phyloP scores from a whole-genome alignment of 1,140 invertebrate genomes.

The Helicoverpa armigera region DNA sequence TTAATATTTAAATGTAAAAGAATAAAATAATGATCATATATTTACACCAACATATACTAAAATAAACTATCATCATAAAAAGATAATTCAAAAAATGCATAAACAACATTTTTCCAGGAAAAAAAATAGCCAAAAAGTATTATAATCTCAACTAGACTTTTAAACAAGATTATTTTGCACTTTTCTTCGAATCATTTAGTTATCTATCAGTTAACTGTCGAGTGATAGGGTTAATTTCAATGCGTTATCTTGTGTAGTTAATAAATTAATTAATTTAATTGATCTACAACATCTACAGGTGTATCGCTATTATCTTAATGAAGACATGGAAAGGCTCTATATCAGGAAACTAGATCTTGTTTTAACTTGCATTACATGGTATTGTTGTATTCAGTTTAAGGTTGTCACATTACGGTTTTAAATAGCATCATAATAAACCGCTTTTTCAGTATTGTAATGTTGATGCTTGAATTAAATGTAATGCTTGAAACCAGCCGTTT shows the following conservation, averaged over 20 bases:
- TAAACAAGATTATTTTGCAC: neutral
- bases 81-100: conserved; percentile 5
- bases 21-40: too few species aligned
- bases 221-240: conserved; percentile 21
- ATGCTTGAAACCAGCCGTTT: too few species aligned
- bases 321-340: conserved; percentile 45
- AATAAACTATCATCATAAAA: neutral
- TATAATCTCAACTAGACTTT: neutral
- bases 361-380: neutral
- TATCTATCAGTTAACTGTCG: neutral
- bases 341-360: conserved; percentile 18
- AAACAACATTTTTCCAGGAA: neutral
- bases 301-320: conserved; percentile 25
- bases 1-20: too few species aligned
- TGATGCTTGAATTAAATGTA: too few species aligned
- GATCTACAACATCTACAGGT: conserved; percentile 28
- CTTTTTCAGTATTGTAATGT: too few species aligned
- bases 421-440: too few species aligned
- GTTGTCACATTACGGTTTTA: neutral
- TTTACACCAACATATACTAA: too few species aligned
- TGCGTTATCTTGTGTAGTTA: neutral
- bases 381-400: conserved; percentile 3
- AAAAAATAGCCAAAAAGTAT: neutral
- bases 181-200: neutral
- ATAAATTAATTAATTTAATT: conserved; percentile 14